Evolutionary conservation across 2,113 vertebrate species (phyloP), one percentile per base, ranked within the genome.

Genomic region (Spilogale gracilis): DNA sequence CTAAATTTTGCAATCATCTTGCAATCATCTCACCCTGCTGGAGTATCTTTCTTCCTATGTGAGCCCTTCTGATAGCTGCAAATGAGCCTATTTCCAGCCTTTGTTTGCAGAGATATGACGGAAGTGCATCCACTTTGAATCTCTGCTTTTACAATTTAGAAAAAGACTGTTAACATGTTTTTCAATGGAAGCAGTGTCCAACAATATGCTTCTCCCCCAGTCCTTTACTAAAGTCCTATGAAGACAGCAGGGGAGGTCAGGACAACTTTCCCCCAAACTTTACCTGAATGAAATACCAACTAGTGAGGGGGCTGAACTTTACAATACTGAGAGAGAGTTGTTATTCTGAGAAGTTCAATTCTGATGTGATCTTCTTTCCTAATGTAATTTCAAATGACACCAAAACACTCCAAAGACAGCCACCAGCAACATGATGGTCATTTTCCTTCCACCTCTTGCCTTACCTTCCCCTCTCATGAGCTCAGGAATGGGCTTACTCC

Each of bases 111-210:
- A 96, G 8, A 52, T 83, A 3, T 23, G 6, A n/a, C 94, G 63
- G 76, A 89, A n/a, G 13, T 89, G 20, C 9, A 71, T 32, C 91
- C 25, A 32, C 32, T 74, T 58, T n/a, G 27, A 88, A 69, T 54
- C 50, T 90, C 80, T 95, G 61, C 18, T 38, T 93, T 88, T 85
- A 6, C 7, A 32, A 58, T 71, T 89, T 79, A 43, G 69, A 61
- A 92, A 56, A 76, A 48, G 38, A 12, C 32, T 43, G 8, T 43
- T 32, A 50, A 65, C 5, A 16, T 71, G 27, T 79, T 89, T 91
- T 50, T 27, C 30, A 67, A 48, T 60, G n/a, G 18, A 21, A 20
- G 2, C 18, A 13, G 9, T 32, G 27, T 67, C 32, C 32, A 63
- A 6, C 1, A 6, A 45, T 54, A 25, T 65, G 43, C 21, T 92